Evolutionary conservation across 1,140 invertebrate species (phyloP).

Genomic region (Cyclina sinensis): DNA sequence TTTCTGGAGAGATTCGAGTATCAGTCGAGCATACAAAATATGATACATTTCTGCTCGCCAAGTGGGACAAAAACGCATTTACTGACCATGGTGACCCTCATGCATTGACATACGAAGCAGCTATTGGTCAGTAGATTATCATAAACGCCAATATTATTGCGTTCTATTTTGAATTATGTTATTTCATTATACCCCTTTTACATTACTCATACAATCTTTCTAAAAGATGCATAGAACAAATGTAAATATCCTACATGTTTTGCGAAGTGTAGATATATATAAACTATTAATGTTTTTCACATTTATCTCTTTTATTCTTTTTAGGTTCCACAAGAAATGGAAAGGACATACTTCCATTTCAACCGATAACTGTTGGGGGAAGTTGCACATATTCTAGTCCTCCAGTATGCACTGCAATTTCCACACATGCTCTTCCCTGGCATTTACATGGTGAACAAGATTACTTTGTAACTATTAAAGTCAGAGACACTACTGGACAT

Average conservation of each 20-base stretch:
- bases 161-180: too few species aligned
- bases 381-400: conserved; percentile 1
- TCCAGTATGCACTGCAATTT: conserved; percentile 56
- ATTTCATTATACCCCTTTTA: too few species aligned
- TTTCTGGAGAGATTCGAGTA: not conserved
- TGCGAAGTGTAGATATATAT: too few species aligned
- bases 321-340: conserved; percentile 39
- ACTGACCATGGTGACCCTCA: conserved; percentile 19
- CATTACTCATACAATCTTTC: too few species aligned
- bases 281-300: too few species aligned
- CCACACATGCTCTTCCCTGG: conserved; percentile 40
- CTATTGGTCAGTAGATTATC: not conserved
- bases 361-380: not conserved
- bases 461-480: conserved; percentile 67
- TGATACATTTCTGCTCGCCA: not conserved
- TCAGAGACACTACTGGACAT: conserved; percentile 55
- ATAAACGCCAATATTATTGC: too few species aligned
- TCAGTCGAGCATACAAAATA: not conserved
- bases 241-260: too few species aligned
- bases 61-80: conserved; percentile 16
- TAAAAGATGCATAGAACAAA: too few species aligned
- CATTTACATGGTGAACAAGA: conserved; percentile 50
- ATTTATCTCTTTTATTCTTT: not conserved
- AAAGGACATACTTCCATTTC: conserved; percentile 28
- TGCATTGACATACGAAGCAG: conserved; percentile 30